These are phyloP conservation scores for Antheraea yamamai DNA, from an alignment of 2,888 invertebrate genomes.

Conservation along the genomic window DNA sequence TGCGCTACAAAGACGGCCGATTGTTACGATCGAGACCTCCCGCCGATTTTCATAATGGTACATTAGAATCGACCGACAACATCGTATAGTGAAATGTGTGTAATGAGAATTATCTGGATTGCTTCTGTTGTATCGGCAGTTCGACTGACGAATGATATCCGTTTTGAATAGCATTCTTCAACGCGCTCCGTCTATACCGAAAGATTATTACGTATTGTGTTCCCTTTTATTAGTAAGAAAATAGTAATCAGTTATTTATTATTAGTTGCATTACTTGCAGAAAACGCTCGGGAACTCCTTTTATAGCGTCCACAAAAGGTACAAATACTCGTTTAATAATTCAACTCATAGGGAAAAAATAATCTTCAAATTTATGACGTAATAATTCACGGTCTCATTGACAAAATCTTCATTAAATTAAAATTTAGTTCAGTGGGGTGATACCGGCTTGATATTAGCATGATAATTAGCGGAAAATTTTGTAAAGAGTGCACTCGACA, in stretches of 20 bases:
- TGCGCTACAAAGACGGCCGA: conserved; percentile 74
- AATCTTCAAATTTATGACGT: conserved; percentile 21
- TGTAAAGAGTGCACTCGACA: conserved; percentile 48
- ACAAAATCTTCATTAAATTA: conserved; percentile 51
- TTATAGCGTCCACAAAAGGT: conserved; percentile 43
- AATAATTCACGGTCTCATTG: conserved; percentile 35
- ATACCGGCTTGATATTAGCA: conserved; percentile 54
- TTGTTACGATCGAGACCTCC: conserved; percentile 72
- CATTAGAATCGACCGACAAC: conserved; percentile 72
- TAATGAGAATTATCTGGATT: conserved; percentile 80
- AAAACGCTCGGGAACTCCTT: conserved; percentile 51
- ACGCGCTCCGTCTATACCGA: conserved; percentile 66
- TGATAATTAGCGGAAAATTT: conserved; percentile 72
- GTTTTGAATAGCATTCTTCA: conserved; percentile 74
- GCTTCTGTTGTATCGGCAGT: conserved; percentile 77
- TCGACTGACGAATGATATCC: conserved; percentile 56
- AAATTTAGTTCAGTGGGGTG: conserved; percentile 53
- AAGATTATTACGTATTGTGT: conserved; percentile 73
- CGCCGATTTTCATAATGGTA: conserved; percentile 70
- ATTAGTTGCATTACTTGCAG: conserved; percentile 76
- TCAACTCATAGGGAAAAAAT: conserved; percentile 10
- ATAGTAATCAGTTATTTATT: conserved; percentile 77
- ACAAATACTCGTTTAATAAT: conserved; percentile 30
- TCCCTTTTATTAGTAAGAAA: conserved; percentile 67
- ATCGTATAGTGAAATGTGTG: conserved; percentile 77